These are phyloP conservation scores for Dynastes tityus DNA, from an alignment of 2,888 invertebrate species.

Conservation along the genomic window DNA sequence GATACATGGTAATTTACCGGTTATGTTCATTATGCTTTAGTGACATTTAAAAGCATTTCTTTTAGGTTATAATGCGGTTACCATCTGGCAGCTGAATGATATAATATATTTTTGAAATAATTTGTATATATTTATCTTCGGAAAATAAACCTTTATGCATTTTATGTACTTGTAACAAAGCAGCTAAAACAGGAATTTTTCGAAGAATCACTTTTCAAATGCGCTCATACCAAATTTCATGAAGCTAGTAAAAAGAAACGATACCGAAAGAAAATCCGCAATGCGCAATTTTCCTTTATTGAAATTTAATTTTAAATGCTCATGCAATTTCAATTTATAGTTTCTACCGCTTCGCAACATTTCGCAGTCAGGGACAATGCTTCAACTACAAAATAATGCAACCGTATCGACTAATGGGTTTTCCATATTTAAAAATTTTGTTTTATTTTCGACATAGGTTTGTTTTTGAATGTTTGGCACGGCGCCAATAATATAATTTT, in stretches of 20 bases:
- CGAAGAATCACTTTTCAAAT: no score
- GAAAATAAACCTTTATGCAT: no score
- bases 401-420: constrained; percentile 39
- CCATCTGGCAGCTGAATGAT: no score
- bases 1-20: no score
- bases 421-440: constrained; percentile 47
- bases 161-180: no score
- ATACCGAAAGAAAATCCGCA: constrained; percentile 26
- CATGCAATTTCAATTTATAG: constrained; percentile 7
- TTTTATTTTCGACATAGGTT: constrained; percentile 49
- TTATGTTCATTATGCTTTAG: no score
- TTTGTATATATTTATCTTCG: no score
- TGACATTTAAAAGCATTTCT: no score
- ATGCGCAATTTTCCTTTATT: constrained; percentile 28
- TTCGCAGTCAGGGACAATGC: constrained; percentile 6
- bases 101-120: no score
- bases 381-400: constrained; percentile 23
- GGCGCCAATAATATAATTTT: constrained; percentile 55
- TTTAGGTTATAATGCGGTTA: no score
- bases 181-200: no score
- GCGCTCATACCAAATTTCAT: no score
- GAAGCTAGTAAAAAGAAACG: neutral
- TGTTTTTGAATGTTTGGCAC: constrained; percentile 58
- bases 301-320: constrained; percentile 20
- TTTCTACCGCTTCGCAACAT: neutral